These are phyloP conservation scores for Betta splendens DNA, from an alignment of 2,797 vertebrate species.

Conservation along the genomic window DNA sequence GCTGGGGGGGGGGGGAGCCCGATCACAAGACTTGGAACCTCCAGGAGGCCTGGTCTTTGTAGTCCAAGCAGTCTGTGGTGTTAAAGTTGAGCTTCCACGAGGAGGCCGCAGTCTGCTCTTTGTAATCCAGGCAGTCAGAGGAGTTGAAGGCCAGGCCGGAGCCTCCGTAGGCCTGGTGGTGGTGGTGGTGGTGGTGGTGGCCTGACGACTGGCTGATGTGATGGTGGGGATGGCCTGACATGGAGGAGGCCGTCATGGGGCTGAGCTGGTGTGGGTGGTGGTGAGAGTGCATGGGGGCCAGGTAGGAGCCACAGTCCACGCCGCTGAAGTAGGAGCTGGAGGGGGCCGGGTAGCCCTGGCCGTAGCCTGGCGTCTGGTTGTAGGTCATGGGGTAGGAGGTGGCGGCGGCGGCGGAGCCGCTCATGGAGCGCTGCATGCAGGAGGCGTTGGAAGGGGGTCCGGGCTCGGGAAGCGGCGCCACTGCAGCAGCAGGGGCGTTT, in stretches of 20 bases:
- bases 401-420: constrained; percentile 79
- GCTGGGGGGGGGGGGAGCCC: constrained; percentile 35
- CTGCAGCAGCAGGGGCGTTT: constrained; percentile 78
- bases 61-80: constrained; percentile 98
- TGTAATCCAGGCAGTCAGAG: constrained; percentile 99
- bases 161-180: constrained; percentile 89
- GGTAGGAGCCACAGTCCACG: constrained; percentile 95
- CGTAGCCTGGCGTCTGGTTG: constrained; percentile 91
- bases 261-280: constrained; percentile 93
- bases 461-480: constrained; percentile 85
- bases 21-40: constrained; percentile 99
- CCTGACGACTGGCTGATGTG: constrained; percentile 93
- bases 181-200: constrained; percentile 93
- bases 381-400: constrained; percentile 94
- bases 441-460: constrained; percentile 87
- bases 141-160: constrained; percentile 93
- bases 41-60: constrained; percentile 99
- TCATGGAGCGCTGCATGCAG: constrained; percentile 93
- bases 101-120: constrained; percentile 90
- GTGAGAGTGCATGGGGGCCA: constrained; percentile 96
- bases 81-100: constrained; percentile 99
- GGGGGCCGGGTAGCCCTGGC: constrained; percentile 91
- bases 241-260: constrained; percentile 93
- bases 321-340: constrained; percentile 95
- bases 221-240: constrained; percentile 91